Evolutionary conservation across 2,797 vertebrate species (phyloP).

Genomic region (Erethizon dorsatum): DNA sequence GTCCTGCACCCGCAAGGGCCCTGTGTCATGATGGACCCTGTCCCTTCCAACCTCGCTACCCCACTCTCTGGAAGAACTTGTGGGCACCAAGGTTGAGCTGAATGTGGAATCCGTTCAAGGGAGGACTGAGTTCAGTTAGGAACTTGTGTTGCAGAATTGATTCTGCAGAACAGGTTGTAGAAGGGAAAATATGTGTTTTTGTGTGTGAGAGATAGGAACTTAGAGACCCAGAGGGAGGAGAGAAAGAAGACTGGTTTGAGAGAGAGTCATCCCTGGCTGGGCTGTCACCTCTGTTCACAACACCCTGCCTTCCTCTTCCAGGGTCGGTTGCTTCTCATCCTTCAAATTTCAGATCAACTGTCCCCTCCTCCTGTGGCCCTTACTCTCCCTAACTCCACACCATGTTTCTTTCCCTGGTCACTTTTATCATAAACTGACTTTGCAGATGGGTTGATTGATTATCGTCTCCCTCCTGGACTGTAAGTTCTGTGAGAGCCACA

Average conservation of each 20-base stretch:
- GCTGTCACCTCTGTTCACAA: too few relatives aligned
- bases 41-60: neutral
- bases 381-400: too few relatives aligned
- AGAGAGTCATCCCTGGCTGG: neutral
- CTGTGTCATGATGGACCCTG: accelerated
- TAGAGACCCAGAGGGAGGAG: neutral
- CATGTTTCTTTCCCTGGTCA: neutral
- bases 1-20: neutral
- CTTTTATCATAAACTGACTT: neutral
- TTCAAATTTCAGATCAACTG: neutral
- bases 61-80: neutral
- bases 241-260: neutral
- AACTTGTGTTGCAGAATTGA: neutral
- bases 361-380: neutral
- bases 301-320: neutral
- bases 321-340: neutral
- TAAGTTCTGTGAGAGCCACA: neutral
- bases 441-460: neutral
- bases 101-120: neutral
- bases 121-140: neutral
- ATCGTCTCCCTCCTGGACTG: neutral
- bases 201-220: neutral
- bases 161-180: neutral
- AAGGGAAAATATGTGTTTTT: neutral
- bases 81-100: neutral